Conservation (phyloP, 2,113 vertebrate genomes). For the Albula goreensis region DNA sequence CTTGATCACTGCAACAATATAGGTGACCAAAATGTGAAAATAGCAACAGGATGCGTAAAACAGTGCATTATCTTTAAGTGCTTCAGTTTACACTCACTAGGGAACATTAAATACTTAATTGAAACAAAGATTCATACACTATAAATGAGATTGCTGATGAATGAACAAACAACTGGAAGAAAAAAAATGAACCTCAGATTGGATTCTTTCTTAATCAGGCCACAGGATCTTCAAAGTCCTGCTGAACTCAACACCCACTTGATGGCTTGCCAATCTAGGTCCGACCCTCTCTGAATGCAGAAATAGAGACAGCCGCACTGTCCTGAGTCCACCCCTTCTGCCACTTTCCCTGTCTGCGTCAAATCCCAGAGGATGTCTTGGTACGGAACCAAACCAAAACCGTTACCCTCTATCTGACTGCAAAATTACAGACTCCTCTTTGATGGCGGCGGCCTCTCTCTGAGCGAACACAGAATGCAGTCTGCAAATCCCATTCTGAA, state of each 20-base stretch:
- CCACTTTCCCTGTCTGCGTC: neutral
- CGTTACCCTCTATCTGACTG: conserved; percentile 12
- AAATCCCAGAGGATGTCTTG: conserved; percentile 14
- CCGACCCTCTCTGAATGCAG: neutral
- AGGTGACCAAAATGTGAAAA: conserved; percentile 7
- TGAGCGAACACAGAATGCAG: neutral
- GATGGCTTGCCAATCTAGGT: neutral
- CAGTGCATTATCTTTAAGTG: too few relatives aligned
- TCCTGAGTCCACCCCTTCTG: neutral
- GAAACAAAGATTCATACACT: neutral
- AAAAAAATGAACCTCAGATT: neutral
- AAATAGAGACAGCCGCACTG: neutral
- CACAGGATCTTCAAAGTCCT: neutral
- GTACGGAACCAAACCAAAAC: conserved; percentile 6
- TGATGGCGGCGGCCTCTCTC: neutral
- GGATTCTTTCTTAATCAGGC: neutral
- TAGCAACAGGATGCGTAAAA: too few relatives aligned
- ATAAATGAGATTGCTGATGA: neutral
- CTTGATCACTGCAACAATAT: neutral
- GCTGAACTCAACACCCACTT: neutral
- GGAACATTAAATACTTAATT: neutral
- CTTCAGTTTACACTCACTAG: neutral
- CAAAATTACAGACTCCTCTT: conserved; percentile 11
- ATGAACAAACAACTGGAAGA: neutral
- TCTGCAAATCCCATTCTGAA: neutral